phyloP scores from a whole-genome alignment of 2,113 vertebrate genomes.

The Cariama cristata region DNA sequence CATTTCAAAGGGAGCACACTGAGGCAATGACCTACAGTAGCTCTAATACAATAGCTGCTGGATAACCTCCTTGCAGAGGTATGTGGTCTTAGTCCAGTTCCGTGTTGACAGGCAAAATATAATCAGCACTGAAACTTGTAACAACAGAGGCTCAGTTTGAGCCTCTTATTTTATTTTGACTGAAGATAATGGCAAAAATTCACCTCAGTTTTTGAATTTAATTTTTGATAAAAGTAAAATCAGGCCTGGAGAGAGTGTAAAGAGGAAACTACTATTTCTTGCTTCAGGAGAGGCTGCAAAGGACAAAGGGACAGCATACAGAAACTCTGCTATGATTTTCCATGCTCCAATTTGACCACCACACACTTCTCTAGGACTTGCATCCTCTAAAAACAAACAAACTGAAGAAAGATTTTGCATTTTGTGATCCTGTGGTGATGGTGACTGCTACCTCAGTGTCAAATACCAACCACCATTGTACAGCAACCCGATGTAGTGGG shows the following conservation, averaged over 20 bases:
- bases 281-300: neutral
- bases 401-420: neutral
- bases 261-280: neutral
- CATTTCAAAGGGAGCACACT: neutral
- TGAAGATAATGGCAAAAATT: neutral
- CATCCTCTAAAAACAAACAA: neutral
- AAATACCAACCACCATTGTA: neutral
- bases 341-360: neutral
- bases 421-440: neutral
- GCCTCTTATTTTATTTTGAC: neutral
- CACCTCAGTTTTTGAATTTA: neutral
- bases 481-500: neutral
- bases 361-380: neutral
- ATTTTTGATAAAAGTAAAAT: neutral
- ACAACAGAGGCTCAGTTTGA: neutral
- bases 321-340: neutral
- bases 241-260: neutral
- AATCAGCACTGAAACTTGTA: neutral
- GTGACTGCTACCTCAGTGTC: neutral
- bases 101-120: neutral
- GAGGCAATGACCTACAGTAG: conserved; percentile 49
- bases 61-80: neutral
- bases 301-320: neutral
- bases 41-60: neutral
- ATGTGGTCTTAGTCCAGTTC: neutral